Evolutionary conservation across 2,888 invertebrate genomes (phyloP).

Genomic region (Lithophane socia): DNA sequence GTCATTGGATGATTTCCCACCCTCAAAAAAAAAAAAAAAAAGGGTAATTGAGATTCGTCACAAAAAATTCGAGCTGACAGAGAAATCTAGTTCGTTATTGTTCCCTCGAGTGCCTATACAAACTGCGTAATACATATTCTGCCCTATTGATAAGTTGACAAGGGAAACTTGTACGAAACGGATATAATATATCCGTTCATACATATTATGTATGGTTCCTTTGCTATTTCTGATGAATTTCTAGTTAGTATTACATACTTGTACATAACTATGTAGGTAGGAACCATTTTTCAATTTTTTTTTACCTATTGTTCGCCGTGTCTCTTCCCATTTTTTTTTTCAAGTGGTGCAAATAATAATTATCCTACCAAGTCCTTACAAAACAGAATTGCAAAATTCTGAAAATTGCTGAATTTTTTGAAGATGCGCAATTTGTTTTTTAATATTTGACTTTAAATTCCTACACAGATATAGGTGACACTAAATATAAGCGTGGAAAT

Average conservation of each 20-base stretch:
- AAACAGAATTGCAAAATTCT: background rate
- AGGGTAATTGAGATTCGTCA: slow-evolving; percentile 26
- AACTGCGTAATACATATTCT: slow-evolving; percentile 31
- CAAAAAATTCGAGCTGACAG: slow-evolving; percentile 29
- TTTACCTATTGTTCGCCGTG: background rate
- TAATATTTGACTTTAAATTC: too few relatives aligned
- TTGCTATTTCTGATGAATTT: background rate
- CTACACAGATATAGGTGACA: too few relatives aligned
- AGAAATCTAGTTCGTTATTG: slow-evolving; percentile 26
- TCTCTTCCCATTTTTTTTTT: background rate
- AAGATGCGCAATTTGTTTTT: too few relatives aligned
- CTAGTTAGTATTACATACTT: background rate
- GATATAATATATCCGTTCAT: background rate
- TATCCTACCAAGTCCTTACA: too few relatives aligned
- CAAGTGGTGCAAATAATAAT: too few relatives aligned
- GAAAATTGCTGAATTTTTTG: background rate
- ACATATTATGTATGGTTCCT: background rate
- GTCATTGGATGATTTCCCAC: too few relatives aligned
- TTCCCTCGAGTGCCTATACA: slow-evolving; percentile 26
- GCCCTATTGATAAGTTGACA: slow-evolving; percentile 13
- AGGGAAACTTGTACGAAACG: slow-evolving; percentile 1
- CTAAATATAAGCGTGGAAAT: background rate
- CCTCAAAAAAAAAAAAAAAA: too few relatives aligned
- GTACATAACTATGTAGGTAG: background rate
- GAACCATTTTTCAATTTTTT: background rate